Evolutionary conservation across 2,888 invertebrate species (phyloP), one percentile per base, ranked within the genome.

Genomic region (Subacronicta megacephala): DNA sequence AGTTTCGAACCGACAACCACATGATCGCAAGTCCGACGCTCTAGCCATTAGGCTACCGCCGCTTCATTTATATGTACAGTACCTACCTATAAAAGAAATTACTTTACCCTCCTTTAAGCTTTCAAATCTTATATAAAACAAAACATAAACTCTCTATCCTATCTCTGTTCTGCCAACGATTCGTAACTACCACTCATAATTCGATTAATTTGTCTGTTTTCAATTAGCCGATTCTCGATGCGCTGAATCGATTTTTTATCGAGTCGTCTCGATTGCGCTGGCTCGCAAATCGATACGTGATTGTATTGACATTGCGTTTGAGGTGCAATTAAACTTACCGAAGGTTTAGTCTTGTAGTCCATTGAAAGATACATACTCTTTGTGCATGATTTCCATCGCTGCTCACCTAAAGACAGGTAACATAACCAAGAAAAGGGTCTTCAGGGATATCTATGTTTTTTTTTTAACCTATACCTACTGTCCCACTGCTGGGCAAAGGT

Each of bases 121-220:
- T 23, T 13, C 12, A 7, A 1, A 23, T 1, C 23, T 7, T 16
- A 4, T 42, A 2, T 12, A 42, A 60, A 68, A 0, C 18, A 33
- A 16, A 57, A 3, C 7, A 3, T 36, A n/a, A 7, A 44, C 40
- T 49, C 76, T 73, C 76, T 52, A 26, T 15, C 36, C 38, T 18
- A 46, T 55, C 69, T 51, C 47, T 66, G 55, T 58, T 65, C 63
- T 56, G 62, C 51, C 53, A 42, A 16, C 26, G 16, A 58, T 63
- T 70, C 65, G 51, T 49, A 12, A n/a, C n/a, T 29, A 54, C 47
- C 56, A 61, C 56, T 73, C 72, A 78, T 80, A 77, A 83, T 82
- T 82, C 83, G 81, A 85, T 87, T 87, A 88, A 86, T 87, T 86
- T 83, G 82, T 87, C 81, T 69, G 76, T 40, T 57, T 61, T 69